Evolutionary conservation across 2,888 invertebrate genomes (phyloP), one percentile per base, ranked within the genome.

Genomic region (Drosophila neutralis): DNA sequence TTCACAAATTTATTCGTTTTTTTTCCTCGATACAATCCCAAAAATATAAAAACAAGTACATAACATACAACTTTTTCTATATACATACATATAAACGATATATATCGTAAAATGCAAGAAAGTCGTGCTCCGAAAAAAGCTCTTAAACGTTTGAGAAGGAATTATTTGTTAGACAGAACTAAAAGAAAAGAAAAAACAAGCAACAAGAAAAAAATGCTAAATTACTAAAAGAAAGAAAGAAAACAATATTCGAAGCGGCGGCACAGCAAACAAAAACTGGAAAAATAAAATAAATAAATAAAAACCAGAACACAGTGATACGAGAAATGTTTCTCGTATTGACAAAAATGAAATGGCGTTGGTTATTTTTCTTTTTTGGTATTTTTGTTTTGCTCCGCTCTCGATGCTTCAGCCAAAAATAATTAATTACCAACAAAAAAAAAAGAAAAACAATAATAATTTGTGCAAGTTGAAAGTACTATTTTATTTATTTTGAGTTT

Each of bases 391-490:
- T 67, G 66, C 81, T 63, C 76, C 67, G 59, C 68, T 73, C 64
- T 69, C 69, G 52, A 56, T 77, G 57, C 66, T 40, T 48, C 49
- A 78, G 70, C 45, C 40, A 60, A 66, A 73, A 72, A 65, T 64
- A 73, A 72, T 67, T 42, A 79, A 79, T 64, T 59, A 54, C 54
- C 38, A 56, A 57, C n/a, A 38, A 29, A 21, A 31, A 57, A 57
- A 57, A 15, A 36, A 48, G 1, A 58, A 70, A 54, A 49, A 62
- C 48, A 51, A 68, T 72, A 73, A 76, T 87, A 87, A 87, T 86
- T 90, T 91, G 87, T 92, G 92, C 91, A 91, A 91, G 92, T 92
- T 92, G 89, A 90, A 90, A 90, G 83, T 91, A 91, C 82, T 77
- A 62, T 78, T 74, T 73, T 70, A 75, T 70, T 74, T 63, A 68